Conservation (phyloP, 1,140 invertebrate genomes). For the Caerostris darwini region DNA sequence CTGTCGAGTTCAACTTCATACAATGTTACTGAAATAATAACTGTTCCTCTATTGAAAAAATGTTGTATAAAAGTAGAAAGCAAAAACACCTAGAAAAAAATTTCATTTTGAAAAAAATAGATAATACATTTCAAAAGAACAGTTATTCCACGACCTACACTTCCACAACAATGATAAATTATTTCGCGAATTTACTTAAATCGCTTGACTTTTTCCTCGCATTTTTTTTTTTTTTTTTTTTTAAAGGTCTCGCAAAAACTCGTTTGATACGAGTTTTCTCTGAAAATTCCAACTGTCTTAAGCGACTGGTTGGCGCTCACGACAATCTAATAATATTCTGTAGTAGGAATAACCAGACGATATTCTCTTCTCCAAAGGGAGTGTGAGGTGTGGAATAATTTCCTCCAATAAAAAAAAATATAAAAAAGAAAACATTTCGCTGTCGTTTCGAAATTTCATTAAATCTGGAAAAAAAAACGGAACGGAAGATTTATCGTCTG, state of each 20-base stretch:
- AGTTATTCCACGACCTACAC: neutral
- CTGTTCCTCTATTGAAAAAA: neutral
- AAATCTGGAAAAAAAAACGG: slow-evolving; percentile 22
- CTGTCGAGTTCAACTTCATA: neutral
- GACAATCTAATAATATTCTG: slow-evolving; percentile 19
- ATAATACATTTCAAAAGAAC: neutral
- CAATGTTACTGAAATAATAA: neutral
- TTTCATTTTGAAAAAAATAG: neutral
- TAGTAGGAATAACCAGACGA: slow-evolving; percentile 15
- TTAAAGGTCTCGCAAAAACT: neutral
- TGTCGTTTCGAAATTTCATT: slow-evolving; percentile 45
- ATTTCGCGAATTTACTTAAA: slow-evolving; percentile 9
- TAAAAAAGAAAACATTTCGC: neutral
- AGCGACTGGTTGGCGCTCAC: neutral
- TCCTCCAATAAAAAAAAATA: slow-evolving; percentile 21
- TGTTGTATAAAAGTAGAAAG: neutral
- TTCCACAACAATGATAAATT: slow-evolving; percentile 14
- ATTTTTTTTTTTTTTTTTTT: neutral
- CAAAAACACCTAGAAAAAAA: neutral
- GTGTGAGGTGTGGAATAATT: slow-evolving; percentile 5
- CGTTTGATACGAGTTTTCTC: neutral
- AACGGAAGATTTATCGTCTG: neutral
- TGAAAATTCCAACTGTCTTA: neutral
- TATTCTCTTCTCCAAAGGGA: neutral
- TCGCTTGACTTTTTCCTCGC: neutral